These are phyloP conservation scores for Myxocyprinus asiaticus DNA, from an alignment of 2,113 vertebrate species.

Conservation along the genomic window DNA sequence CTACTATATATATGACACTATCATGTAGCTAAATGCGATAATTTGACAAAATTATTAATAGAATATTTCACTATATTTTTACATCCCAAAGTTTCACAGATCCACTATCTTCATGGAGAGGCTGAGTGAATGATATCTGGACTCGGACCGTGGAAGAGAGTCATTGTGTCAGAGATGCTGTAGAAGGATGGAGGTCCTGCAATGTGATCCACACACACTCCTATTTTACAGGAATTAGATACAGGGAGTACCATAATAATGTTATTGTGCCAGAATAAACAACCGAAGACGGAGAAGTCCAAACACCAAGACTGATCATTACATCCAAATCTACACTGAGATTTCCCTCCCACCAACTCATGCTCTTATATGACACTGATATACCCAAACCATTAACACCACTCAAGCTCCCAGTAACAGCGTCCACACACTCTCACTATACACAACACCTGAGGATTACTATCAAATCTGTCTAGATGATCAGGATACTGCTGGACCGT, in stretches of 20 bases:
- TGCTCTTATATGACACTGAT: slow-evolving; percentile 67
- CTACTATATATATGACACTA: too few species aligned
- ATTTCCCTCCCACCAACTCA: slow-evolving; percentile 27
- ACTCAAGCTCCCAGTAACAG: slow-evolving; percentile 44
- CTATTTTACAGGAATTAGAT: slow-evolving; percentile 45
- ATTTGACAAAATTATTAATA: too few species aligned
- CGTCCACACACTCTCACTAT: slow-evolving; percentile 1
- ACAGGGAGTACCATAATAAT: slow-evolving; percentile 46
- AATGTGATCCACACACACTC: background rate
- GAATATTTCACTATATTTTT: too few species aligned
- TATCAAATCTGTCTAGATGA: slow-evolving; percentile 34
- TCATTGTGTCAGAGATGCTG: background rate
- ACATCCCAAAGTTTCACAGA: background rate
- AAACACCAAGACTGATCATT: slow-evolving; percentile 75
- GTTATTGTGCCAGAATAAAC: slow-evolving; percentile 72
- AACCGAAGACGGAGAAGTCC: slow-evolving; percentile 43
- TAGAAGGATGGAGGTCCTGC: background rate
- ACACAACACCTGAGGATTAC: background rate
- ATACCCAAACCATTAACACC: slow-evolving; percentile 56
- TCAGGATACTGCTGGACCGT: background rate
- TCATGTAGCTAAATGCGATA: too few species aligned
- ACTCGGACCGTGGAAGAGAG: background rate
- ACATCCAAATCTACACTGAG: slow-evolving; percentile 66
- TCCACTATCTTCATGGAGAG: background rate
- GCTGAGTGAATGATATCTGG: background rate